These are phyloP conservation scores for Epinephelus fuscoguttatus DNA, from an alignment of 2,113 vertebrate species.

Conservation along the genomic window DNA sequence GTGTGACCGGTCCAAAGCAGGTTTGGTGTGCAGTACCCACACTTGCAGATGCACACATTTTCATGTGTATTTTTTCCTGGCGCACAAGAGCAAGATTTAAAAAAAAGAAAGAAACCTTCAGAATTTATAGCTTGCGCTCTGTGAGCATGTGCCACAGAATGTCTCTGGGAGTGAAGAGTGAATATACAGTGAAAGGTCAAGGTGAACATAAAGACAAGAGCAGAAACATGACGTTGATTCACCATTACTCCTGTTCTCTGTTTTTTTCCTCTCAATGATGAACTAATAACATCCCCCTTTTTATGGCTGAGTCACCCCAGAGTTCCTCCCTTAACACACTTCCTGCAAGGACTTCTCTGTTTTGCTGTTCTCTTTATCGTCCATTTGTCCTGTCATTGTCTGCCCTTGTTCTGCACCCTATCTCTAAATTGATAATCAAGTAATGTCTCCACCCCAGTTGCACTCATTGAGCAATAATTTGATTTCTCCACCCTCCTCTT, in stretches of 20 bases:
- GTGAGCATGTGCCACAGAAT: constrained; percentile 6
- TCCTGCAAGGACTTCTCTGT: constrained; percentile 15
- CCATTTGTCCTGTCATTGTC: constrained; percentile 21
- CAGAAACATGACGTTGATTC: not conserved
- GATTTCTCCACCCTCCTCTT: constrained; percentile 23
- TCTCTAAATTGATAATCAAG: not conserved
- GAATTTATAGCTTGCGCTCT: constrained; percentile 51
- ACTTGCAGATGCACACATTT: not conserved
- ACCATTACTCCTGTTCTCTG: not conserved
- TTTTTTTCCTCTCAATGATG: not conserved
- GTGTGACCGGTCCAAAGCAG: not conserved
- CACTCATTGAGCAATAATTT: constrained; percentile 23
- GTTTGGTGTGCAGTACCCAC: not conserved
- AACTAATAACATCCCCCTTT: not conserved
- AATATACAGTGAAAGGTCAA: constrained; percentile 52
- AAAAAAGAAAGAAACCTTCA: constrained; percentile 1
- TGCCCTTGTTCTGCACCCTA: constrained; percentile 8
- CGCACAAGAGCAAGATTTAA: constrained; percentile 2
- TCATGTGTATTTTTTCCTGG: constrained; percentile 19
- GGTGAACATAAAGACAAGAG: constrained; percentile 39
- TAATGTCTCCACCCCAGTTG: not conserved
- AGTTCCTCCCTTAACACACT: constrained; percentile 12
- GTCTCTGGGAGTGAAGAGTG: constrained; percentile 20
- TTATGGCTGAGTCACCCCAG: not conserved
- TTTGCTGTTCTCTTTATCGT: not conserved